phyloP scores from a whole-genome alignment of 2,888 invertebrate genomes.

The Cheilosia urbana region DNA sequence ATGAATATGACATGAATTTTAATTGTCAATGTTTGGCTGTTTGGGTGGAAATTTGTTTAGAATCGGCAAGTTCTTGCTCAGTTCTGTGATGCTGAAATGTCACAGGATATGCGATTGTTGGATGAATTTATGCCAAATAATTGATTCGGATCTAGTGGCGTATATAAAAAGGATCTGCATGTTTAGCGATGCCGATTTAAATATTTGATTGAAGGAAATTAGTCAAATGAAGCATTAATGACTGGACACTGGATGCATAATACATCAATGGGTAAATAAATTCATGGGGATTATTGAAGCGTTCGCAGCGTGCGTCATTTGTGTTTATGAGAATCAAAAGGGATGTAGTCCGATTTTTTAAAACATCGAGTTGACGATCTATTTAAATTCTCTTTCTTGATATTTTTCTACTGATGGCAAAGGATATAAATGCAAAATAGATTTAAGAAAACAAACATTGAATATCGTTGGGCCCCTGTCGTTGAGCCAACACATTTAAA shows the following conservation, averaged over 20 bases:
- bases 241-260: neutral
- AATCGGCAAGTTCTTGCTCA: neutral
- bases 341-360: too few relatives aligned
- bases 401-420: too few relatives aligned
- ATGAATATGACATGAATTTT: constrained; percentile 46
- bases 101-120: constrained; percentile 6
- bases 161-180: neutral
- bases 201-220: constrained; percentile 23
- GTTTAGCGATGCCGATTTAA: constrained; percentile 10
- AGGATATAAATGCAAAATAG: too few relatives aligned
- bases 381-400: too few relatives aligned
- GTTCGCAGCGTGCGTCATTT: too few relatives aligned
- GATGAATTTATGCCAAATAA: neutral
- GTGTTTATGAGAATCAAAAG: too few relatives aligned
- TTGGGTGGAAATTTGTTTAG: constrained; percentile 17
- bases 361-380: too few relatives aligned
- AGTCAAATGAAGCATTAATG: constrained; percentile 3
- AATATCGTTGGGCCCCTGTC: too few relatives aligned
- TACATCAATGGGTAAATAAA: too few relatives aligned
- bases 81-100: constrained; percentile 18
- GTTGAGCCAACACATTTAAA: too few relatives aligned
- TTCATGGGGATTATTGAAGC: too few relatives aligned
- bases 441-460: too few relatives aligned
- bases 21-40: constrained; percentile 43
- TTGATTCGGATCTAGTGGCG: neutral